Base-by-base conservation (phyloP, 2,113 vertebrate species). In the Sus scrofa region DNA sequence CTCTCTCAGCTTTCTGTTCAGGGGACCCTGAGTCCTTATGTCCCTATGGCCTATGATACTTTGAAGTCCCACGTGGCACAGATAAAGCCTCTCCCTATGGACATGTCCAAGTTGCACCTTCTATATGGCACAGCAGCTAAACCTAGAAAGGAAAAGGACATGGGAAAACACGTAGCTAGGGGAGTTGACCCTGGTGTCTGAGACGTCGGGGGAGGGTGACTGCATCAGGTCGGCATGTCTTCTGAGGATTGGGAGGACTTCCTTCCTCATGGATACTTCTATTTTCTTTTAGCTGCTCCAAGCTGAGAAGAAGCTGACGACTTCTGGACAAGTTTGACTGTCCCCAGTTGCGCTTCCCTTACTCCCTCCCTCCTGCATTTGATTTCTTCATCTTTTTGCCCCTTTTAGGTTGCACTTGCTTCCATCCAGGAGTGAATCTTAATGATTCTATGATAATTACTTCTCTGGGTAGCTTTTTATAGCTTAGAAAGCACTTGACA, bases 241-340 rank as follows among this genome's bases (percentile, higher is more conserved):
- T 8, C 44, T 65, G 56, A 68, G 58, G 54, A 6, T 74, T 68
- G 19, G 30, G 7, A 39, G 20, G 18, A 15, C 52, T 67, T 89
- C 15, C 56, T 34, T 2, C 78, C 74, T 97, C 65, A 97, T 34
- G 4, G 27, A 14, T 34, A 2, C 70, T 79, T 65, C 22, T 90
- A 1, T 89, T 97, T 95, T 82, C 63, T 96, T 95, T 81, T 87
- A 79, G 81, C 2, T 81, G 12, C 56, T n/a, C 12, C 63, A 65
- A 74, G 68, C 74, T 67, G 32, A 84, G 83, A 54, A 91, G 95
- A 91, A 85, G 77, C 62, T 91, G 82, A 91, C 67, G 94, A 95
- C 50, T 63, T 85, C 65, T 9, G 82, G 96, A 85, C n/a, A 44
- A 74, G 71, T 71, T 37, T 92, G 89, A 32, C 86, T 70, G 20